These are phyloP conservation scores for Etheostoma perlongum DNA, from an alignment of 2,797 vertebrate genomes.

Conservation along the genomic window DNA sequence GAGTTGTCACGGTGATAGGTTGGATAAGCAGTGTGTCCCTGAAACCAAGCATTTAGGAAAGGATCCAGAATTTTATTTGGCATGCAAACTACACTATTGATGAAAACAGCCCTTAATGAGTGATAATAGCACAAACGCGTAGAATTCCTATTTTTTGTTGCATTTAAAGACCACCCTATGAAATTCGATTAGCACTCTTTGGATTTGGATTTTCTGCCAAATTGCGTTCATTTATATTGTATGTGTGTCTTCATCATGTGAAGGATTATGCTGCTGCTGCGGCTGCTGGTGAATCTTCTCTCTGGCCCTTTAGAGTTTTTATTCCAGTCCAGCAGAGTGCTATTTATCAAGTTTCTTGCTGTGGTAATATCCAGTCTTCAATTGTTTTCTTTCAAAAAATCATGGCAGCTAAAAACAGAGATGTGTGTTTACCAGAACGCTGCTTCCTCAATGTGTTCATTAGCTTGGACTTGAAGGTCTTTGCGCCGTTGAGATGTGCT, in stretches of 20 bases:
- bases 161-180: constrained; percentile 39
- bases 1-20: constrained; percentile 87
- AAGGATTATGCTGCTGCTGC: constrained; percentile 78
- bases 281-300: constrained; percentile 72
- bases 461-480: constrained; percentile 29
- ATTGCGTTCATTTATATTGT: constrained; percentile 65
- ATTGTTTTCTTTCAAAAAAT: constrained; percentile 40
- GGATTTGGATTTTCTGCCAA: constrained; percentile 56
- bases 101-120: constrained; percentile 59
- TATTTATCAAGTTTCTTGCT: constrained; percentile 69
- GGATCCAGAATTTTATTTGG: constrained; percentile 60
- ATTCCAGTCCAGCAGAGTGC: constrained; percentile 72
- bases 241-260: constrained; percentile 66
- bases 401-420: constrained; percentile 26
- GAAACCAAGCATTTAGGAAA: constrained; percentile 78
- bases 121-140: constrained; percentile 44
- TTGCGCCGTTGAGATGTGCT: constrained; percentile 33
- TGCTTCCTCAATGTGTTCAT: constrained; percentile 41
- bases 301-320: constrained; percentile 71
- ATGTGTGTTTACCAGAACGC: constrained; percentile 37
- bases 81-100: constrained; percentile 39
- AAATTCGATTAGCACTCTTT: constrained; percentile 59
- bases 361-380: constrained; percentile 77
- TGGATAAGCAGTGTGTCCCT: constrained; percentile 83
- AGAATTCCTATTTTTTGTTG: constrained; percentile 40